These are phyloP conservation scores for Ceraclea dissimilis DNA, from an alignment of 2,888 invertebrate species.

Conservation along the genomic window DNA sequence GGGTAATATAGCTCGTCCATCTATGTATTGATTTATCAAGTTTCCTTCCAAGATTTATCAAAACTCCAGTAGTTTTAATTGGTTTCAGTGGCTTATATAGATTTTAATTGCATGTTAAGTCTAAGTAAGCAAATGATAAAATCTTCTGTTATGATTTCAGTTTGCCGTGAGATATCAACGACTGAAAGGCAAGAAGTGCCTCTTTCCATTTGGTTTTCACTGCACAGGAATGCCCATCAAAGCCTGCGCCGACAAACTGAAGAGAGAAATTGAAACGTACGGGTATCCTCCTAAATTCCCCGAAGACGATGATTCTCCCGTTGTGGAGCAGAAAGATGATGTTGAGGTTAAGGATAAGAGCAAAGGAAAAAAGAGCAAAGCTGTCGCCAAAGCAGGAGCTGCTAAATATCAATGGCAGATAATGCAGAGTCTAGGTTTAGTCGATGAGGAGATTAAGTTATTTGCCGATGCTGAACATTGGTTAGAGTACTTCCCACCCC, in stretches of 20 bases:
- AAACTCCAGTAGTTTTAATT: too few relatives aligned
- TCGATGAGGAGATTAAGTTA: conserved; percentile 83
- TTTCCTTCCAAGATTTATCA: too few relatives aligned
- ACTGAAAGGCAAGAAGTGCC: conserved; percentile 80
- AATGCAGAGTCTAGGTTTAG: conserved; percentile 86
- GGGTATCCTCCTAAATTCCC: conserved; percentile 93
- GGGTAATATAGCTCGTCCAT: too few relatives aligned
- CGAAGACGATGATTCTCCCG: conserved; percentile 44
- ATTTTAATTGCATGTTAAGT: too few relatives aligned
- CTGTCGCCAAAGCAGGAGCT: conserved; percentile 79
- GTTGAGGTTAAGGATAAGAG: conserved; percentile 70
- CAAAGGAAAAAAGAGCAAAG: conserved; percentile 95
- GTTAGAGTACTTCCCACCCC: conserved; percentile 95
- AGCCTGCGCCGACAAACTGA: conserved; percentile 96
- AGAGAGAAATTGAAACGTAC: conserved; percentile 83
- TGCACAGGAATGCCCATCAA: conserved; percentile 99
- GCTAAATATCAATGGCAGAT: conserved; percentile 99
- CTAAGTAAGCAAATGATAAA: too few relatives aligned
- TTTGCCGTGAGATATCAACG: conserved; percentile 89
- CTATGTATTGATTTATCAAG: too few relatives aligned
- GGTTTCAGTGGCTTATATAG: too few relatives aligned
- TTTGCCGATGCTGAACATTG: conserved; percentile 90
- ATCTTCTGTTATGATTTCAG: too few relatives aligned
- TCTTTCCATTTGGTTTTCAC: conserved; percentile 98
- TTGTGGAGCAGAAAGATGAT: conserved; percentile 44